Base-by-base conservation (phyloP, 53 echinoderm and acorn worm genomes). In the Crossaster papposus region DNA sequence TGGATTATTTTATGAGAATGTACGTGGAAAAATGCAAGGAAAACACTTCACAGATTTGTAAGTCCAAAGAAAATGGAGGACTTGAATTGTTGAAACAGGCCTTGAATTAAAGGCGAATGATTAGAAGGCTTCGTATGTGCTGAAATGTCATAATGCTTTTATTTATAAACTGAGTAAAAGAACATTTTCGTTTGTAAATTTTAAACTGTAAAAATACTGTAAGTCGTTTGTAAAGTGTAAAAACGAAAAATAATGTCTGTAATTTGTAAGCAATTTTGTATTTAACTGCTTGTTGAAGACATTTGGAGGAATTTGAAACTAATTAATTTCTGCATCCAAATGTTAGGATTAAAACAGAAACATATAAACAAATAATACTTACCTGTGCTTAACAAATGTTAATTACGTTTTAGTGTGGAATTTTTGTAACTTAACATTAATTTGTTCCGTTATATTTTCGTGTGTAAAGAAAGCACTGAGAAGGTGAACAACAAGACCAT, bases 191-290 rank as follows among this genome's bases (percentile, higher is more conserved):
- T 68, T 68, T 68, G 68, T 68, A 68, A 18, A 68, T 68, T 68
- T 68, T 68, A 68, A 68, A 68, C 68, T 26, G n/a, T n/a, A 24
- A 68, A 68, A 68, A 68, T 68, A 29, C 28, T 20, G 24, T 24
- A 68, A 26, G 68, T 68, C 1, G 58, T 58, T 58, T 58, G 58
- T 58, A 68, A 68, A 68, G 24, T 68, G 68, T 68, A 74, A 74
- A 74, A 74, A 74, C 72, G 2, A 32, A 72, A 72, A 30, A 32
- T 72, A n/a, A n/a, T n/a, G n/a, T n/a, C n/a, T n/a, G n/a, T n/a
- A 20, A 0, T 71, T 36, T 35, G 75, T 74, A 74, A 36, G 36
- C 75, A 74, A 36, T 14, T 44, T 71, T 74, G n/a, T 74, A 74
- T 74, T 74, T 74, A 74, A 33, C 24, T 28, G 68, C 17, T 68